Evolutionary conservation across 2,113 vertebrate genomes (phyloP).

Genomic region (Pygoscelis antarcticus): DNA sequence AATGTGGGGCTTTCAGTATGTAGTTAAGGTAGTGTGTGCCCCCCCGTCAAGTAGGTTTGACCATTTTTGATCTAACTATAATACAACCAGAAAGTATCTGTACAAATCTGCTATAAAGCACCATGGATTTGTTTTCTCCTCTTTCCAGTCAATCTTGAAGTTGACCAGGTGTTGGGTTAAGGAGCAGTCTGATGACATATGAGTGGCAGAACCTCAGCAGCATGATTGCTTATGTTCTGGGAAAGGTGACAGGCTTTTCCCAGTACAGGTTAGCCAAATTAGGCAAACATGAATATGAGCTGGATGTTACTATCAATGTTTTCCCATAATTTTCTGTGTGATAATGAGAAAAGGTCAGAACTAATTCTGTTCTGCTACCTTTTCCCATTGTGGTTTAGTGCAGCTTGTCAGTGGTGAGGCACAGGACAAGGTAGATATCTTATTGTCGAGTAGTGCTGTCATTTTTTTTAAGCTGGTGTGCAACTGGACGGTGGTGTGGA

Average conservation of each 20-base stretch:
- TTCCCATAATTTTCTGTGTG: not conserved
- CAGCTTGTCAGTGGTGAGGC: not conserved
- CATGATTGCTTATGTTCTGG: not conserved
- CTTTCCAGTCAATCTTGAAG: not conserved
- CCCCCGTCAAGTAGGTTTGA: not conserved
- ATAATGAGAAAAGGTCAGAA: not conserved
- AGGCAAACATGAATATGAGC: not conserved
- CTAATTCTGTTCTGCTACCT: not conserved
- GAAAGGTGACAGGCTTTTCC: not conserved
- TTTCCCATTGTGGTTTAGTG: not conserved
- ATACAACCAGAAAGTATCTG: not conserved
- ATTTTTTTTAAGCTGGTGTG: not conserved
- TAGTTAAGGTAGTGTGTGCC: not conserved
- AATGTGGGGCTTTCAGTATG: not conserved
- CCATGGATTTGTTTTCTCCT: not conserved
- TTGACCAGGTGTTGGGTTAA: not conserved
- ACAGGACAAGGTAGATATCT: not conserved
- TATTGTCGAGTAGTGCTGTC: not conserved
- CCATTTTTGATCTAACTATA: not conserved
- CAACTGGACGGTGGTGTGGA: not conserved
- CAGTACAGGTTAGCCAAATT: not conserved
- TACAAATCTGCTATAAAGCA: not conserved
- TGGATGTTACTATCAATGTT: not conserved
- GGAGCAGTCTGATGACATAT: not conserved
- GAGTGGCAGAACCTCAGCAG: not conserved